Percentiles rank a stretch among this genome's conserved stretches.
Conservation (phyloP, 1,140 invertebrate genomes). For the Antheraea pernyi region DNA sequence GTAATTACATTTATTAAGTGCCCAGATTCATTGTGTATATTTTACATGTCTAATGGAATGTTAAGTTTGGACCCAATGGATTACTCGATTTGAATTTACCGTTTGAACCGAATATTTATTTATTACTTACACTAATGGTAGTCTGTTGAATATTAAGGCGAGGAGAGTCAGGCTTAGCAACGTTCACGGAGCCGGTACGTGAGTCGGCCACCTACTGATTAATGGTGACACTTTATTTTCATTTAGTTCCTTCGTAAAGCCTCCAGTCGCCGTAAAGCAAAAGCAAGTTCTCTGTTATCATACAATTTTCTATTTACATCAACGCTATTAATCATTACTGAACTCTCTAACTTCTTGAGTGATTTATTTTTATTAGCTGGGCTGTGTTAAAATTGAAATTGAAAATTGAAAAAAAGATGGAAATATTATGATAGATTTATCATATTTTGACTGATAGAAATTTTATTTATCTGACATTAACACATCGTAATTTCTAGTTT, state of each 20-base stretch:
- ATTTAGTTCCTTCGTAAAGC: constrained; percentile 31
- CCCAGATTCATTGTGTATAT: no score
- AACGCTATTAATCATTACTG: neutral
- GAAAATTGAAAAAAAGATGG: no score
- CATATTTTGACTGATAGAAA: no score
- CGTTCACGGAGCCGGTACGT: constrained; percentile 29
- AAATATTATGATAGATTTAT: no score
- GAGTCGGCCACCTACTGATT: constrained; percentile 29
- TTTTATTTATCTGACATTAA: no score
- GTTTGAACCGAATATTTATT: constrained; percentile 5
- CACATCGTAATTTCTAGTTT: no score
- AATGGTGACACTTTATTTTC: constrained; percentile 42
- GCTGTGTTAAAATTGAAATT: neutral
- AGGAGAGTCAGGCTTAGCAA: constrained; percentile 14
- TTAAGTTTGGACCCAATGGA: neutral
- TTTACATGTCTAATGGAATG: neutral
- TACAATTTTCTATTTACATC: neutral
- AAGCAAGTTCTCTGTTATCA: neutral
- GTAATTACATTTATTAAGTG: no score
- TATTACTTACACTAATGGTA: constrained; percentile 10
- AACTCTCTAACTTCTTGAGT: neutral
- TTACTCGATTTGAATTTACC: neutral
- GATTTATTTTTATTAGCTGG: no score
- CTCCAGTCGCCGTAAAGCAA: neutral
- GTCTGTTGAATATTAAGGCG: constrained; percentile 22